Base-by-base conservation (phyloP, 1,140 invertebrate species). In the Ostrea edulis region DNA sequence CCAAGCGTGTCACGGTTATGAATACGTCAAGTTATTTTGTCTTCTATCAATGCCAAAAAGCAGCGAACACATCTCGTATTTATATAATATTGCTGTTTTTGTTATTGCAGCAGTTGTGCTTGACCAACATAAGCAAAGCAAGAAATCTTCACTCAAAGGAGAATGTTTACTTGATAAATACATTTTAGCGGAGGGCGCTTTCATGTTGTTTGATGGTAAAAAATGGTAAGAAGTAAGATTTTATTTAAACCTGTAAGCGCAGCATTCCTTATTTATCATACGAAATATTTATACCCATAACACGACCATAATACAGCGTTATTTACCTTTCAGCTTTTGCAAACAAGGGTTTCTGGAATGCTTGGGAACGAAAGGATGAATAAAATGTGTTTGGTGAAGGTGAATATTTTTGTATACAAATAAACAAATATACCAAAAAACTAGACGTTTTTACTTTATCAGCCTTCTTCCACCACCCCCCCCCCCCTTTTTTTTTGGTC, bases 171-270 rank as follows among this genome's bases (percentile, higher is more conserved):
- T 77, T 11, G 68, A 77, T 77, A 77, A 77, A 77, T 77, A 77
- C 25, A 77, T 77, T 29, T 77, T 77, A 77, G 68, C 68, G 14
- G 68, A 77, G 12, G 68, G 68, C 5, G 68, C 68, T 29, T 77
- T 77, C 68, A 77, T 77, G 68, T 35, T 77, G 12, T 77, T 77
- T 25, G 68, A 77, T 77, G 68, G 68, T 25, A 77, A 77, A 77
- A 77, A 77, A 77, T 77, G 68, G 68, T 77, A 77, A 29, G 68
- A 29, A 77, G 14, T 77, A 25, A 11, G 14, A 12, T 77, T 77
- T 35, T 12, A 77, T 12, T 29, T 62, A 62, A 20, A 2, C n/a
- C 20, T 62, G 17, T 62, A 7, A 17, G 14, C 55, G 8, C 55
- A 62, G 14, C 17, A 62, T 62, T 62, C 8, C 20, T 8, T 77